Conservation (phyloP, 1,140 invertebrate species). For the Vanessa atalanta region DNA sequence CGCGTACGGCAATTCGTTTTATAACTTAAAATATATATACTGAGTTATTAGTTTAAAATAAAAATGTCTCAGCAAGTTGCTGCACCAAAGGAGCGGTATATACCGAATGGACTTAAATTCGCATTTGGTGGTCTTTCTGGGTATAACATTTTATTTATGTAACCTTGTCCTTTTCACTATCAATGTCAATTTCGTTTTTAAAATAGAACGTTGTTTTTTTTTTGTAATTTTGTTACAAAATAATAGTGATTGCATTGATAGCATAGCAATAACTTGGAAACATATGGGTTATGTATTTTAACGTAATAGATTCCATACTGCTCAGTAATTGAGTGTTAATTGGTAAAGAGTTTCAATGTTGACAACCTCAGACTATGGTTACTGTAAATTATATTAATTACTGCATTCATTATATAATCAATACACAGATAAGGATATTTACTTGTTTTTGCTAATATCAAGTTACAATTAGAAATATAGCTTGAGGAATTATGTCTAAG, state of each 20-base stretch:
- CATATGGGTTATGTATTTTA: too few relatives aligned
- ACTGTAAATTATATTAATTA: slow-evolving; percentile 22
- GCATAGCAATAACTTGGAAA: too few relatives aligned
- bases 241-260: too few relatives aligned
- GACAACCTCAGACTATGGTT: slow-evolving; percentile 13
- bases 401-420: slow-evolving; percentile 27
- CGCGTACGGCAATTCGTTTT: neutral
- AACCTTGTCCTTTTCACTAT: slow-evolving; percentile 49
- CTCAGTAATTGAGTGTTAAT: neutral
- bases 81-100: slow-evolving; percentile 66
- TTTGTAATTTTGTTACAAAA: neutral
- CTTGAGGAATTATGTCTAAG: too few relatives aligned
- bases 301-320: neutral
- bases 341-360: neutral
- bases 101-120: slow-evolving; percentile 85
- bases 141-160: slow-evolving; percentile 76
- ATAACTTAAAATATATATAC: neutral
- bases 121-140: slow-evolving; percentile 85
- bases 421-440: neutral
- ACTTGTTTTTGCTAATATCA: neutral
- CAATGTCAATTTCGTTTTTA: slow-evolving; percentile 44
- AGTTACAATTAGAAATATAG: neutral
- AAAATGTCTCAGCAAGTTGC: slow-evolving; percentile 53
- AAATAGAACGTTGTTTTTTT: neutral
- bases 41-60: neutral